Conservation (phyloP, 2,113 vertebrate species). For the Falcunculus frontatus region DNA sequence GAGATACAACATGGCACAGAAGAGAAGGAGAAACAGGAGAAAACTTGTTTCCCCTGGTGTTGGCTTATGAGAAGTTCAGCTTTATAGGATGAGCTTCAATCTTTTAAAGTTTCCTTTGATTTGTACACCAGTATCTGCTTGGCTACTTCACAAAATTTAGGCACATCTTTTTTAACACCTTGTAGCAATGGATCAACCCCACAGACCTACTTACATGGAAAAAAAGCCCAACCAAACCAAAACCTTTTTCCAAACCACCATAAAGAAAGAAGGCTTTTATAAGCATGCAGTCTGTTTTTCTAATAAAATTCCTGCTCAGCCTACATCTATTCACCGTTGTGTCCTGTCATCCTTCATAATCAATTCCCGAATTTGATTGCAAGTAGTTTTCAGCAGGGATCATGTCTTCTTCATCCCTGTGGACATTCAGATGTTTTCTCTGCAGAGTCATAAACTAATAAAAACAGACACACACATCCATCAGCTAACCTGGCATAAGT, state of each 20-base stretch:
- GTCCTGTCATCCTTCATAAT: background rate
- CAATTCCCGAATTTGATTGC: background rate
- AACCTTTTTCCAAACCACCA: background rate
- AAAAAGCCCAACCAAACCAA: rapidly evolving
- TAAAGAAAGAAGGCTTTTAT: background rate
- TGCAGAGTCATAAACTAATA: background rate
- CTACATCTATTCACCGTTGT: background rate
- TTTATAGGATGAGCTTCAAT: background rate
- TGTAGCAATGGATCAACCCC: background rate
- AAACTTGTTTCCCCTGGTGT: background rate
- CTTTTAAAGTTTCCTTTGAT: background rate
- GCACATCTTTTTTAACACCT: background rate
- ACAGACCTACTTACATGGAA: background rate
- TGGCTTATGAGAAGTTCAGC: background rate
- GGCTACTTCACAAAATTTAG: background rate
- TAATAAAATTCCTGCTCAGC: background rate
- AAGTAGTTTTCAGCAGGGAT: background rate
- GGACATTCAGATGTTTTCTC: background rate
- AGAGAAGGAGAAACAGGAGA: background rate
- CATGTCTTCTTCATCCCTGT: background rate
- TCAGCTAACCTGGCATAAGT: background rate
- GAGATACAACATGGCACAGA: background rate
- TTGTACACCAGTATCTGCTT: background rate
- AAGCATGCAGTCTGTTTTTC: background rate
- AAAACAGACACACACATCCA: background rate